Conservation (phyloP, 2,888 invertebrate species). For the Ophion ventricosus region DNA sequence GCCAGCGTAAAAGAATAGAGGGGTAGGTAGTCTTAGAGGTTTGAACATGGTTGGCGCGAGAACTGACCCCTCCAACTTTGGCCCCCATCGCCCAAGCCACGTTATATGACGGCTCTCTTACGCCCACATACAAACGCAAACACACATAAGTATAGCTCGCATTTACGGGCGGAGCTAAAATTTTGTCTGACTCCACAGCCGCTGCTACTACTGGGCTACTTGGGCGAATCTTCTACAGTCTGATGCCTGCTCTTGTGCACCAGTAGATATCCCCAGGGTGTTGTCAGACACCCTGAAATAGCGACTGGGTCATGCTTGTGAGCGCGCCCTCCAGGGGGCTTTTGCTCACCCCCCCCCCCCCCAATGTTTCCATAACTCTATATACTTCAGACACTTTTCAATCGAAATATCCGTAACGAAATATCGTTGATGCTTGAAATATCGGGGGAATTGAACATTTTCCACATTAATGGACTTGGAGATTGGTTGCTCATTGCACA, state of each 20-base stretch:
- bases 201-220: slow-evolving; percentile 44
- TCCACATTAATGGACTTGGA: background rate
- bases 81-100: slow-evolving; percentile 15
- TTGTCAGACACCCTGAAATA: slow-evolving; percentile 56
- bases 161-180: slow-evolving; percentile 14
- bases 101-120: slow-evolving; percentile 11
- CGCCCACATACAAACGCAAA: background rate
- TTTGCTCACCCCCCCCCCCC: slow-evolving; percentile 1
- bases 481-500: background rate
- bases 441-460: background rate
- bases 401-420: background rate
- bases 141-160: background rate
- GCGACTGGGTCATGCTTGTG: slow-evolving; percentile 58
- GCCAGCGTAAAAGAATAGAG: background rate
- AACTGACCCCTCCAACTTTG: slow-evolving; percentile 62
- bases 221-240: slow-evolving; percentile 26
- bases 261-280: slow-evolving; percentile 60
- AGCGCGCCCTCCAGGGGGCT: background rate
- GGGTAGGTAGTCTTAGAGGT: background rate
- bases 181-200: slow-evolving; percentile 46
- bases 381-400: background rate
- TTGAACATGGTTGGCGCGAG: slow-evolving; percentile 35
- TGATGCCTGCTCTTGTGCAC: slow-evolving; percentile 19
- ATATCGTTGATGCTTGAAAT: background rate
- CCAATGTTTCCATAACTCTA: background rate